A percentile compares a stretch with the other conserved stretches of the same genome.
phyloP scores from a whole-genome alignment of 2,113 vertebrate species.

The Ibidorhyncha struthersii region DNA sequence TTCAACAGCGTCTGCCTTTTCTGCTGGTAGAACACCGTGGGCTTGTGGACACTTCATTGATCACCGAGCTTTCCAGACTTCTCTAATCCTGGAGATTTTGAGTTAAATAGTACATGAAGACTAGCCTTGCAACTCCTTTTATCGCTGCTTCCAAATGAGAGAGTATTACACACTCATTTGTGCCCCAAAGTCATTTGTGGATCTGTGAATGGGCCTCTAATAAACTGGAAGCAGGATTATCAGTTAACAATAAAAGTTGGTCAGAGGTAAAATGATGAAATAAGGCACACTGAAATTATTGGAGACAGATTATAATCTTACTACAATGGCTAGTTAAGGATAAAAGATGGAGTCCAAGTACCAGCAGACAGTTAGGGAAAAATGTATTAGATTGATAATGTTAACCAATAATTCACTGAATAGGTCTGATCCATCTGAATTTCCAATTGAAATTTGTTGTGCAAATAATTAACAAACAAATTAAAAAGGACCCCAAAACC shows the following conservation, averaged over 20 bases:
- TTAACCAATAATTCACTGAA: neutral
- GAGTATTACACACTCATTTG: neutral
- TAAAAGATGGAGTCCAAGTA: neutral
- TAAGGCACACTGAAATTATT: neutral
- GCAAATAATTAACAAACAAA: neutral
- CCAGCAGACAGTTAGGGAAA: neutral
- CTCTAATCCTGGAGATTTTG: neutral
- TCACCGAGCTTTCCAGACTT: neutral
- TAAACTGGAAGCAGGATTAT: neutral
- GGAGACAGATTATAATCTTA: neutral
- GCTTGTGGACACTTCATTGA: neutral
- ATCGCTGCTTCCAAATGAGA: neutral
- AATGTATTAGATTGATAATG: neutral
- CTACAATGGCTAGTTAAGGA: neutral
- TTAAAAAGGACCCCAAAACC: neutral
- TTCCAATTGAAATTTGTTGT: neutral
- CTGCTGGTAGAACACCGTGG: neutral
- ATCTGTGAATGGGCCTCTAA: neutral
- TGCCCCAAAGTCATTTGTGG: neutral
- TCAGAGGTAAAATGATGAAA: neutral
- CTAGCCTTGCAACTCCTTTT: neutral
- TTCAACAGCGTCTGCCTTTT: neutral
- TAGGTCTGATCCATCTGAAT: neutral
- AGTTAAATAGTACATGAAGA: neutral
- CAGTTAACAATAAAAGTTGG: neutral